Base-by-base conservation (phyloP, 2,888 invertebrate genomes). In the Norana najaformis region DNA sequence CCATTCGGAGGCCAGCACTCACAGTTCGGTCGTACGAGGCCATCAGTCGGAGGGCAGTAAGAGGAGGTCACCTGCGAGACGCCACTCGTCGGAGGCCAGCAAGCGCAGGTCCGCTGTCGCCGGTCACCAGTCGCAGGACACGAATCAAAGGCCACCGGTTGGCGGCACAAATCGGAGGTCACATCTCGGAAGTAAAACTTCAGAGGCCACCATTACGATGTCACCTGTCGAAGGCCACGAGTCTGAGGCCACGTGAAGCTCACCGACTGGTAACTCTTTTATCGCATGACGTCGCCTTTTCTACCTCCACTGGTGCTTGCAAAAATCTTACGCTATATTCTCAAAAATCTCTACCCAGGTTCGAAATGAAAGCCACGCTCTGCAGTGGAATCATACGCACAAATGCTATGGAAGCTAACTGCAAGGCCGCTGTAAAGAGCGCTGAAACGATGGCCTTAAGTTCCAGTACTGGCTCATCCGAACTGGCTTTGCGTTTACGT, bases 271-370 rank as follows among this genome's bases (percentile, higher is more conserved):
- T 47, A 23, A 47, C 47, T 47, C 30, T 30, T n/a, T 69, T 69
- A 30, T 69, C 69, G 69, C 69, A 30, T 69, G 30, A n/a, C n/a
- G 16, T 69, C n/a, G n/a, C 69, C 69, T 69, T 69, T 69, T 69
- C 69, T 69, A 69, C 69, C 69, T 69, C 69, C 69, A 69, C 69
- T 69, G 69, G 69, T 69, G 69, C 69, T 69, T 30, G n/a, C n/a
- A 16, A 69, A n/a, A 30, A 69, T 69, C 69, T 69, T 69, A 23
- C 47, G 47, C 47, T 47, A 23, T 47, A 11, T 23, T 30, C 69
- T 69, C 69, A n/a, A 69, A 69, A 69, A 30, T 69, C 8, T 69
- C n/a, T 69, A 69, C n/a, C 4, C 11, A 69, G 69, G 69, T 30
- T n/a, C n/a, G n/a, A 11, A 69, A 69, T 2, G 8, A 69, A n/a